These are phyloP conservation scores for Mimachlamys varia DNA, from an alignment of 2,888 invertebrate species.

Conservation along the genomic window DNA sequence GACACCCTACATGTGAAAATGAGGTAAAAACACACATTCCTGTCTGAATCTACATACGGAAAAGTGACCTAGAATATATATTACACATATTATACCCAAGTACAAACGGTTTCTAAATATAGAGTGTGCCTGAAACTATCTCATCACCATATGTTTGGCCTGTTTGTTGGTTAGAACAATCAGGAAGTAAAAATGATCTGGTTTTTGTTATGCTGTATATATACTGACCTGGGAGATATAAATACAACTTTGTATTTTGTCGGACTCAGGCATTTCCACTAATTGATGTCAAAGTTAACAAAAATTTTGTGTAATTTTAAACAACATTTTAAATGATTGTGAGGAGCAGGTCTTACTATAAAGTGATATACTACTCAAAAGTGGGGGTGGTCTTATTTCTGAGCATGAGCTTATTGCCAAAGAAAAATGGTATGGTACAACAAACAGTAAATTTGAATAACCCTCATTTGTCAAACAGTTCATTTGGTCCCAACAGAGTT, in stretches of 20 bases:
- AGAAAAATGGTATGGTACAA: too few relatives aligned
- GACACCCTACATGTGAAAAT: not conserved
- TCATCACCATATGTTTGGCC: not conserved
- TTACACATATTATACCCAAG: not conserved
- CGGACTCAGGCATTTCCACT: not conserved
- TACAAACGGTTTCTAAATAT: constrained; percentile 15
- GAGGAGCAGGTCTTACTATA: too few relatives aligned
- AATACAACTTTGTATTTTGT: not conserved
- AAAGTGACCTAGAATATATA: not conserved
- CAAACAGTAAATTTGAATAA: too few relatives aligned
- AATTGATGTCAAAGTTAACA: not conserved
- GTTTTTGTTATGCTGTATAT: not conserved
- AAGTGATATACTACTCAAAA: too few relatives aligned
- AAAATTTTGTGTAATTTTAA: not conserved
- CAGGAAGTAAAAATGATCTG: constrained; percentile 21
- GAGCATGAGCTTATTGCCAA: too few relatives aligned
- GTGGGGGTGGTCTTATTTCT: too few relatives aligned
- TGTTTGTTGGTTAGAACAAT: not conserved
- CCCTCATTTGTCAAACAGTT: too few relatives aligned
- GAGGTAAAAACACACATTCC: not conserved
- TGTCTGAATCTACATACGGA: not conserved
- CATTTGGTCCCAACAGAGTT: too few relatives aligned
- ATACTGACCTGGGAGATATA: not conserved
- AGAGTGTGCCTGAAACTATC: not conserved
- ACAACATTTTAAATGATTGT: too few relatives aligned